Percentiles rank a stretch among this genome's conserved stretches.
These are phyloP conservation scores for Liopterus haemorrhoidalis DNA, from an alignment of 2,888 invertebrate species.

Conservation along the genomic window DNA sequence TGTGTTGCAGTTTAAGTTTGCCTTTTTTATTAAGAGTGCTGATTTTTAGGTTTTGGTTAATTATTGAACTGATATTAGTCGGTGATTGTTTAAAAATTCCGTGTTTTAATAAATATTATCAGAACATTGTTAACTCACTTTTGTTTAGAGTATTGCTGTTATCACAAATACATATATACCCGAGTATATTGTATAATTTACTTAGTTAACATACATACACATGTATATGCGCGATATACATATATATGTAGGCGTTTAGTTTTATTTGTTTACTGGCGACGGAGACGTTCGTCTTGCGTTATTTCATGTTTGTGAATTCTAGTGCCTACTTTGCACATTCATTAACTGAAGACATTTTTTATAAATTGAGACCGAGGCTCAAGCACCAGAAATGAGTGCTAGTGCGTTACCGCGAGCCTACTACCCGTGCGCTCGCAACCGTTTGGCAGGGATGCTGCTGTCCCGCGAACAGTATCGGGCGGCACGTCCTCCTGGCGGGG, in stretches of 20 bases:
- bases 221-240: slow-evolving; percentile 45
- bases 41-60: slow-evolving; percentile 17
- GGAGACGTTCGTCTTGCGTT: too few relatives aligned
- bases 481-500: slow-evolving; percentile 25
- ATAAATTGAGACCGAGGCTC: slow-evolving; percentile 39
- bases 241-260: slow-evolving; percentile 39
- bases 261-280: too few relatives aligned
- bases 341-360: slow-evolving; percentile 45
- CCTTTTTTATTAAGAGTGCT: slow-evolving; percentile 22
- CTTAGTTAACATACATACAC: slow-evolving; percentile 41
- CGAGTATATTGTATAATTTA: slow-evolving; percentile 37
- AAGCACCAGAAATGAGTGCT: slow-evolving; percentile 41
- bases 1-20: slow-evolving; percentile 26
- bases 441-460: slow-evolving; percentile 38
- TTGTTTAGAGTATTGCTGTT: slow-evolving; percentile 37
- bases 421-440: slow-evolving; percentile 37
- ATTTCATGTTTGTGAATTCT: slow-evolving; percentile 45
- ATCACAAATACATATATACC: slow-evolving; percentile 41
- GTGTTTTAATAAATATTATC: slow-evolving; percentile 27
- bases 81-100: slow-evolving; percentile 17
- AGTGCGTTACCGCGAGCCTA: slow-evolving; percentile 45
- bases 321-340: slow-evolving; percentile 45
- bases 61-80: not conserved
- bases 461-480: slow-evolving; percentile 28
- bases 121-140: slow-evolving; percentile 35